phyloP scores from a whole-genome alignment of 2,113 vertebrate genomes.

The Eonycteris spelaea region DNA sequence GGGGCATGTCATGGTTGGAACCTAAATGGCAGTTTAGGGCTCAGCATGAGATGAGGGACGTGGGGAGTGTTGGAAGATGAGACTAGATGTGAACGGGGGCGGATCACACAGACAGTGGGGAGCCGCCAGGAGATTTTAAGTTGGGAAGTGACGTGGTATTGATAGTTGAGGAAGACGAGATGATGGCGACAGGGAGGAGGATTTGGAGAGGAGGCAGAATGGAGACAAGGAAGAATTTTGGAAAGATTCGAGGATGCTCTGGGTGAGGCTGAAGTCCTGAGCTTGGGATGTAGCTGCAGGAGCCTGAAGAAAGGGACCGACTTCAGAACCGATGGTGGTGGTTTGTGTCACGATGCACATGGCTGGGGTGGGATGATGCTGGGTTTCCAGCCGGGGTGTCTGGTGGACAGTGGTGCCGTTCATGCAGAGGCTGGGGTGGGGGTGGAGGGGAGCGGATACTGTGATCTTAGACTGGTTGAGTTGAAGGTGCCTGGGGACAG shows the following conservation, averaged over 20 bases:
- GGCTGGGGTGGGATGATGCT: not conserved
- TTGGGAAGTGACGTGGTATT: not conserved
- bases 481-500: not conserved
- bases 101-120: not conserved
- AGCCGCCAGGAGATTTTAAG: not conserved
- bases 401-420: not conserved
- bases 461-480: not conserved
- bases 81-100: no score
- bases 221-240: not conserved
- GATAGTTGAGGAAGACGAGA: not conserved
- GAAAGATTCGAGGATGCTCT: not conserved
- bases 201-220: not conserved
- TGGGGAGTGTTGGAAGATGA: not conserved
- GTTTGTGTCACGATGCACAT: not conserved
- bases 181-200: not conserved
- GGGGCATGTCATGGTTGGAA: not conserved
- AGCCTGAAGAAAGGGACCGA: not conserved
- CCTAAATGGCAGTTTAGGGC: not conserved
- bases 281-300: not conserved
- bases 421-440: not conserved
- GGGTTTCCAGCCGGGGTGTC: not conserved
- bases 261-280: not conserved
- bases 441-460: not conserved
- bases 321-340: not conserved
- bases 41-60: rapidly evolving